Evolutionary conservation across 2,797 vertebrate species (phyloP).

Genomic region (Tokudaia tokunoshimensis): DNA sequence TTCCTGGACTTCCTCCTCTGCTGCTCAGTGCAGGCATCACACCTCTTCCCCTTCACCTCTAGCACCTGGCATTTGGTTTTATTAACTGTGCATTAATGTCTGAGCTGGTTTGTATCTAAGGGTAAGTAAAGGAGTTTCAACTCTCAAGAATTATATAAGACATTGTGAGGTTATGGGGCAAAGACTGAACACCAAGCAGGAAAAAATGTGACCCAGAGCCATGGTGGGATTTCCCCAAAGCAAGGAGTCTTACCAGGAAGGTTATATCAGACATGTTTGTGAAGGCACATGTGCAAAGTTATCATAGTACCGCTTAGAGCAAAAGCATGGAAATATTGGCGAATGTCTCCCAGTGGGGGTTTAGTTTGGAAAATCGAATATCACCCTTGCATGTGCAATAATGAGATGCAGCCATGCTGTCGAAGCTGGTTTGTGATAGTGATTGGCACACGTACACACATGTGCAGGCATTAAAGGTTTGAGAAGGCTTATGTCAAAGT

Average conservation of each 20-base stretch:
- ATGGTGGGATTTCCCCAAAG: background rate
- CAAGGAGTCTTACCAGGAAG: background rate
- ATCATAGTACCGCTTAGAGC: background rate
- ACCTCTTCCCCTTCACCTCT: background rate
- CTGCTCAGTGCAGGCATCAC: background rate
- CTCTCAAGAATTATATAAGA: background rate
- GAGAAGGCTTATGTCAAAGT: background rate
- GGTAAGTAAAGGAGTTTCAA: background rate
- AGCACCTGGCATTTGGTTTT: background rate
- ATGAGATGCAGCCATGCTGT: background rate
- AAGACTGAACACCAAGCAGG: background rate
- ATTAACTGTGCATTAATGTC: conserved; percentile 2
- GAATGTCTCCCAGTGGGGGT: background rate
- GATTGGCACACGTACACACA: too few species aligned
- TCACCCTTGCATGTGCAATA: background rate
- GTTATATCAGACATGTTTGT: background rate
- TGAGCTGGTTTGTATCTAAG: background rate
- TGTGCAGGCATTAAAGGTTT: background rate
- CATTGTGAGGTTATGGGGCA: background rate
- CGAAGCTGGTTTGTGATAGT: conserved; percentile 9
- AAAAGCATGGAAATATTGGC: background rate
- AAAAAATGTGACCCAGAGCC: background rate
- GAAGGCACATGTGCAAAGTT: background rate
- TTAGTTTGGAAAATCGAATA: background rate
- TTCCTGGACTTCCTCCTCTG: background rate